Evolutionary conservation across 2,888 invertebrate species (phyloP).

Genomic region (Leucoma salicis): DNA sequence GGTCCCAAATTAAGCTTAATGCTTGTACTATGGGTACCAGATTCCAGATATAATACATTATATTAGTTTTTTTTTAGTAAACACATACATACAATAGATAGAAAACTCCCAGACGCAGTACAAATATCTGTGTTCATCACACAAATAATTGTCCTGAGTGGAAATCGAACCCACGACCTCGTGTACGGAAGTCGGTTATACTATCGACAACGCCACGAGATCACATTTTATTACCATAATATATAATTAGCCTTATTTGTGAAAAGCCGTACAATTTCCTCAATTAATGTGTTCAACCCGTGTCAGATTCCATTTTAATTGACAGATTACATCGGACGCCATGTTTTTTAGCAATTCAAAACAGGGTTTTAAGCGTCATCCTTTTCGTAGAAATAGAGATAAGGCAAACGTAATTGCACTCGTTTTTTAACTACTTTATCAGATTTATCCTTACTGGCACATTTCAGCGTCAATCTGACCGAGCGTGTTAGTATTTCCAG

Average conservation of each 20-base stretch:
- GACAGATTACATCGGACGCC: constrained; percentile 65
- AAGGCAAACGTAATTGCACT: constrained; percentile 71
- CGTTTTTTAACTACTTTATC: constrained; percentile 78
- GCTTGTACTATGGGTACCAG: too few relatives aligned
- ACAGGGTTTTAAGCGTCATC: constrained; percentile 46
- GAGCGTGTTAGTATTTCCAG: constrained; percentile 28
- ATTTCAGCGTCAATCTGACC: constrained; percentile 47
- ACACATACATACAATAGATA: too few relatives aligned
- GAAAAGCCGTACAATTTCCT: constrained; percentile 22
- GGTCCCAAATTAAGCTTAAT: too few relatives aligned
- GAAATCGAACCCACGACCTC: too few relatives aligned
- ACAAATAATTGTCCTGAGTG: too few relatives aligned
- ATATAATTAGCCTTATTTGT: constrained; percentile 20
- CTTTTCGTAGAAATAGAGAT: constrained; percentile 56
- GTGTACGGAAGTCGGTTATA: too few relatives aligned
- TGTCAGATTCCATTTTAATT: constrained; percentile 66
- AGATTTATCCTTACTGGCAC: constrained; percentile 61
- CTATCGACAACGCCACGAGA: too few relatives aligned
- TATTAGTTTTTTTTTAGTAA: too few relatives aligned
- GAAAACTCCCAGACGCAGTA: too few relatives aligned
- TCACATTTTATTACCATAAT: too few relatives aligned
- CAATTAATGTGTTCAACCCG: constrained; percentile 42
- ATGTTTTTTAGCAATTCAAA: constrained; percentile 58
- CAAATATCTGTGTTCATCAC: too few relatives aligned
- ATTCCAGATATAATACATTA: too few relatives aligned